phyloP scores from a whole-genome alignment of 2,888 invertebrate genomes.

The Torymus texanus region DNA sequence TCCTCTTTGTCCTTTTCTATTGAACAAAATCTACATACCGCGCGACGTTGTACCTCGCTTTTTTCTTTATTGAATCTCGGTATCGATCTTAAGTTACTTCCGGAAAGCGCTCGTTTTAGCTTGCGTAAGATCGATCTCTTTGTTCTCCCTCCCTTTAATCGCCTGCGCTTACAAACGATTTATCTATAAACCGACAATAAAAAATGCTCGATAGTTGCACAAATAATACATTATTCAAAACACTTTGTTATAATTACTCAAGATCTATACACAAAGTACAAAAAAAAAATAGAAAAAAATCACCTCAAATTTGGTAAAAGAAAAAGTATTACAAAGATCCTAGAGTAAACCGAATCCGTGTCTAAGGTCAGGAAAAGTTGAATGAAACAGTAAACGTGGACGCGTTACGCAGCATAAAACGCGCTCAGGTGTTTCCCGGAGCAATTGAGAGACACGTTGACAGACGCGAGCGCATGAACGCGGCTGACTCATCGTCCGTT shows the following conservation, averaged over 20 bases:
- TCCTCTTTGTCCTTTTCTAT: neutral
- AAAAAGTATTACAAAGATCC: too few species aligned
- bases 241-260: too few species aligned
- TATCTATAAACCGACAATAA: too few species aligned
- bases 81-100: conserved; percentile 6
- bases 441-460: conserved; percentile 24
- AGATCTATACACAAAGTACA: too few species aligned
- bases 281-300: too few species aligned
- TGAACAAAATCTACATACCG: neutral
- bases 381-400: conserved; percentile 1
- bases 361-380: neutral
- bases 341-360: too few species aligned
- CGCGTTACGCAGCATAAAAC: conserved; percentile 6
- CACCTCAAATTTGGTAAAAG: too few species aligned
- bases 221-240: too few species aligned
- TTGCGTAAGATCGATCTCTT: neutral
- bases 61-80: neutral
- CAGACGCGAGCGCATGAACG: neutral
- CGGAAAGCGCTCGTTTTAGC: neutral
- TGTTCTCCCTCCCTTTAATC: neutral
- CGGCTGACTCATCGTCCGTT: conserved; percentile 51
- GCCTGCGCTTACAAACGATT: too few species aligned
- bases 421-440: conserved; percentile 1
- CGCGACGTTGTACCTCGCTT: neutral
- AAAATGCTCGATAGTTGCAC: too few species aligned